Evolutionary conservation across 53 echinoderm and acorn worm species (phyloP).

Genomic region (Henricia sp.): DNA sequence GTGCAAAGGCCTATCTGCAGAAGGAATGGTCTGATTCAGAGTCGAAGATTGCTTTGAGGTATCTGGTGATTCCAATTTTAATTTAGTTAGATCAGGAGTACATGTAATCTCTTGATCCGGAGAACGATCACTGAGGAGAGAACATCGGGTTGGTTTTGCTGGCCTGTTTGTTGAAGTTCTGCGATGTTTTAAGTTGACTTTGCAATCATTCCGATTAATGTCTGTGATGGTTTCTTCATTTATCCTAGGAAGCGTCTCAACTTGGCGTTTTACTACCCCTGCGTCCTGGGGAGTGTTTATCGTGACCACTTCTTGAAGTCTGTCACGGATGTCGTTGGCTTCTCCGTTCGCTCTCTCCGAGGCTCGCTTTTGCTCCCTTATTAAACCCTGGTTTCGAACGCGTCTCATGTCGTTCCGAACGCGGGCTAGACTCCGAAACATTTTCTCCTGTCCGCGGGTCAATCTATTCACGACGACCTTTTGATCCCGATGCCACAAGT

Average conservation of each 20-base stretch:
- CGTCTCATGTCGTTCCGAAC: constrained; percentile 83
- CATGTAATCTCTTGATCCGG: not conserved
- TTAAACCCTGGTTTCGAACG: constrained; percentile 67
- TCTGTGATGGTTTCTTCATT: constrained; percentile 8
- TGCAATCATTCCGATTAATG: not conserved
- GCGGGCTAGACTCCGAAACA: constrained; percentile 75
- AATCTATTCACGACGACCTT: constrained; percentile 75
- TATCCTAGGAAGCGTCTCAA: not conserved
- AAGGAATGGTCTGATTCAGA: too few species aligned
- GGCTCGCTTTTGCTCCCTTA: constrained; percentile 72
- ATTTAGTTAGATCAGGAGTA: too few species aligned
- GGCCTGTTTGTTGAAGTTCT: not conserved
- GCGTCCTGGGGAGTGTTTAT: not conserved
- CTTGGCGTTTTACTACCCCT: not conserved
- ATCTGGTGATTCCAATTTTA: too few species aligned
- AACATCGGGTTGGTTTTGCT: not conserved
- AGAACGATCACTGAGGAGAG: not conserved
- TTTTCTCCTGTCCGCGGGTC: constrained; percentile 70
- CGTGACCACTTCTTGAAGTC: constrained; percentile 59
- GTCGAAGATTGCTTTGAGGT: too few species aligned
- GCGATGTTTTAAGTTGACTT: not conserved
- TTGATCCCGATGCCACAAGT: constrained; percentile 91
- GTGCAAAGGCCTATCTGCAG: not conserved
- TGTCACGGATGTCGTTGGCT: constrained; percentile 69
- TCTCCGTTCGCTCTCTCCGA: constrained; percentile 72